Conservation (phyloP, 2,797 vertebrate species). For the Rhinichthys osculus region DNA sequence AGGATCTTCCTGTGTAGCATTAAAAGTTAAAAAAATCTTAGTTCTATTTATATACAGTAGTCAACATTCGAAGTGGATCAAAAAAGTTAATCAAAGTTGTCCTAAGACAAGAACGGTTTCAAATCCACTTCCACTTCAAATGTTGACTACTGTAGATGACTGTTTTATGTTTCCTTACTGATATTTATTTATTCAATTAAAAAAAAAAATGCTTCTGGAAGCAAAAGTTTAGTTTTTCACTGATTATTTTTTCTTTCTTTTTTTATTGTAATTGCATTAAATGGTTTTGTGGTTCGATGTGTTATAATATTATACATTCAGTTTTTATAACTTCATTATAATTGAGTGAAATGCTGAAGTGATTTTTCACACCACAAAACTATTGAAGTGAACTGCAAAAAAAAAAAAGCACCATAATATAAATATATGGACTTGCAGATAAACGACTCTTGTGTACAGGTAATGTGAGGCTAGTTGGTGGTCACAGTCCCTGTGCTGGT, state of each 20-base stretch:
- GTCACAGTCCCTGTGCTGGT: neutral
- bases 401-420: neutral
- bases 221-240: neutral
- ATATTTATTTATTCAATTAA: neutral
- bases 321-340: neutral
- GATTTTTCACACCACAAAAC: neutral
- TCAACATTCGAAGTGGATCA: no score
- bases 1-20: neutral
- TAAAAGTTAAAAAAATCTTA: no score
- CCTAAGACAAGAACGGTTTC: no score
- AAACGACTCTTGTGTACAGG: neutral
- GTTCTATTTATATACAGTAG: no score
- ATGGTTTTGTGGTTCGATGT: neutral
- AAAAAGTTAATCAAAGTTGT: no score
- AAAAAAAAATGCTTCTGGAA: neutral
- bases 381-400: neutral
- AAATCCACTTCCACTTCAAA: no score
- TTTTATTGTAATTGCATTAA: neutral
- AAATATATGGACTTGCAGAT: neutral
- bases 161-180: neutral
- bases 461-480: neutral
- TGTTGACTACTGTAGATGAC: no score
- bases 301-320: neutral
- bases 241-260: no score
- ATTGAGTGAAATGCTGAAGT: neutral